phyloP scores from a whole-genome alignment of 2,888 invertebrate genomes.

The Apotomis capreana region DNA sequence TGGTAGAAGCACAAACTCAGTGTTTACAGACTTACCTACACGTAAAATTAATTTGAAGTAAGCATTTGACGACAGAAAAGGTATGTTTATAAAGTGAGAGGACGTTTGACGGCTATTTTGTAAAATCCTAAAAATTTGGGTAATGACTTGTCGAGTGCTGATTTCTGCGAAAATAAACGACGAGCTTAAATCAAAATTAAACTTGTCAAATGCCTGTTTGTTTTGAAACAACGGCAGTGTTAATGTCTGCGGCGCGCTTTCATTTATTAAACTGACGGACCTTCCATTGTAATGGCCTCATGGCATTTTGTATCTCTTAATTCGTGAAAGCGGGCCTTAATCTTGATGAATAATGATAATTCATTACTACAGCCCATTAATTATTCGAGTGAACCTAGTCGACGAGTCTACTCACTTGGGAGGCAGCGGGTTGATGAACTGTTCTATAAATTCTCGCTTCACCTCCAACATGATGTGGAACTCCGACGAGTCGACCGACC shows the following conservation, averaged over 20 bases:
- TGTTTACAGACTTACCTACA: no score
- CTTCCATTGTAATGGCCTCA: conserved; percentile 27
- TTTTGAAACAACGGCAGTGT: conserved; percentile 1
- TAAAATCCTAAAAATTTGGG: no score
- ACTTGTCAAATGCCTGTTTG: conserved; percentile 5
- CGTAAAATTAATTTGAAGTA: no score
- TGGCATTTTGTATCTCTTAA: conserved; percentile 45
- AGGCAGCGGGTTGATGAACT: conserved; percentile 85
- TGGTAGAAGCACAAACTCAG: no score
- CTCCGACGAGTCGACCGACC: conserved; percentile 89
- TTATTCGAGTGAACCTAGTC: conserved; percentile 33
- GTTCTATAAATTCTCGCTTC: conserved; percentile 87
- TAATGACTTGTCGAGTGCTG: neutral
- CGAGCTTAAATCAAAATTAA: conserved; percentile 11
- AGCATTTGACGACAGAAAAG: no score
- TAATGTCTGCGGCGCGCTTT: conserved; percentile 4
- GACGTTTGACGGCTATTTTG: no score
- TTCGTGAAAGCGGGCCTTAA: conserved; percentile 47
- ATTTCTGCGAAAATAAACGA: neutral
- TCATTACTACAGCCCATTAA: conserved; percentile 44
- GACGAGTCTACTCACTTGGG: conserved; percentile 75
- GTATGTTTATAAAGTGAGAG: no score
- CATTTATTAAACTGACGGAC: conserved; percentile 9
- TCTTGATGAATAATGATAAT: conserved; percentile 50
- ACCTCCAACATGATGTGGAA: conserved; percentile 88